Evolutionary conservation across 2,797 vertebrate species (phyloP), one percentile per base, ranked within the genome.

Genomic region (Halcyon leucocephala): DNA sequence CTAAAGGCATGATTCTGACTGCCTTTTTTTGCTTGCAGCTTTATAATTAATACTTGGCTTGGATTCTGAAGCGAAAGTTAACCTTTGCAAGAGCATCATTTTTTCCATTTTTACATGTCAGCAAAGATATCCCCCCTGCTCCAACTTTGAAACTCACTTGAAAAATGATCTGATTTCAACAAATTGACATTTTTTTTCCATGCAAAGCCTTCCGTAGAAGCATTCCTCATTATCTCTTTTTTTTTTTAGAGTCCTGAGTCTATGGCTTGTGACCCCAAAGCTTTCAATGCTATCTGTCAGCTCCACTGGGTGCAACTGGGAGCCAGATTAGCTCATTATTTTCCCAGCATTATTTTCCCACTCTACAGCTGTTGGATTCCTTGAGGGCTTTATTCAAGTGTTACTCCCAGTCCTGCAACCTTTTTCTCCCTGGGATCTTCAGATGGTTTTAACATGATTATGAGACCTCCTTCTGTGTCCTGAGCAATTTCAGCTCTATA

Each of bases 251-350:
- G 24, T 58, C 88, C 82, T 35, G 41, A 77, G 35, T 25, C 39
- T 70, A 6, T 0, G 41, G 39, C 71, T 83, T 64, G 1, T 2
- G 52, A 71, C 58, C 70, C 64, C 72, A 52, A 72, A 82, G 70
- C 72, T 72, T 69, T 72, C 58, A 28, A 0, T 26, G 2, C 42
- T 79, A 60, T 84, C 82, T 84, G 51, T 86, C 94, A 94, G 93
- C 90, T 84, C 93, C 70, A 66, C 58, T 86, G 94, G 81, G 77
- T 89, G 58, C 90, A 79, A 94, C 73, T 90, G 92, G 90, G 83
- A 96, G 73, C 46, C 60, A 86, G 81, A 94, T 96, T 90, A 95
- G 83, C 93, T 97, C 93, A 93, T 97, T 95, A 95, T 92, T 95
- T 88, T 81, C 93, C 92, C 87, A 91, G 88, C 87, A 29, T 95